phyloP scores from a whole-genome alignment of 2,888 invertebrate genomes.

The Synergus gifuensis region DNA sequence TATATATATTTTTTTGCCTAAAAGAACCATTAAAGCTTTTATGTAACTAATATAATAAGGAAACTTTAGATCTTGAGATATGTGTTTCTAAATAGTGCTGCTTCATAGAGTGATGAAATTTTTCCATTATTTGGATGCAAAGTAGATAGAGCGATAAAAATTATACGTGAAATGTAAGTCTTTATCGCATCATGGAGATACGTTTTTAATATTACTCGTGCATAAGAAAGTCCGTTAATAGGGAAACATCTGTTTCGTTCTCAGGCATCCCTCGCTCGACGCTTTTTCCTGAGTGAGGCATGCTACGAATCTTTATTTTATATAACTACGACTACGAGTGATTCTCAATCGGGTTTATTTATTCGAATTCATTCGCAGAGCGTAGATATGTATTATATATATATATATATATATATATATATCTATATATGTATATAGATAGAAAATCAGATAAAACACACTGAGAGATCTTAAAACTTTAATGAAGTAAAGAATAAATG shows the following conservation, averaged over 20 bases:
- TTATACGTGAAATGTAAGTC: conserved; percentile 26
- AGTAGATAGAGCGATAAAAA: conserved; percentile 37
- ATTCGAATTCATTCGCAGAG: not conserved
- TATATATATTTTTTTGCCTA: not conserved
- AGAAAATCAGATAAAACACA: not conserved
- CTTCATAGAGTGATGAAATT: not conserved
- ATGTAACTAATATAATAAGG: not conserved
- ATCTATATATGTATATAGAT: not conserved
- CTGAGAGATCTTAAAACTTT: not conserved
- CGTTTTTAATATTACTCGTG: conserved; percentile 39
- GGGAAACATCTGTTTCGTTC: conserved; percentile 38
- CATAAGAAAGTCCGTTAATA: conserved; percentile 37
- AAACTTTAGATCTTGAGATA: conserved; percentile 9
- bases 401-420: too few relatives aligned
- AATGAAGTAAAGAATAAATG: conserved; percentile 1
- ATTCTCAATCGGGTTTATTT: conserved; percentile 8
- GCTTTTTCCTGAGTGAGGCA: conserved; percentile 41
- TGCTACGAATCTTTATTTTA: not conserved
- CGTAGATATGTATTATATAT: not conserved
- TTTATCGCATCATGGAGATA: conserved; percentile 39
- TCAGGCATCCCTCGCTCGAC: conserved; percentile 54
- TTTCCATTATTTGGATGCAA: conserved; percentile 26
- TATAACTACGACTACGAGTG: not conserved
- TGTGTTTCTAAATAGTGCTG: conserved; percentile 16
- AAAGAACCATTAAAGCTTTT: not conserved